Base-by-base conservation (phyloP, 2,888 invertebrate genomes). In the Parnassius smintheus region DNA sequence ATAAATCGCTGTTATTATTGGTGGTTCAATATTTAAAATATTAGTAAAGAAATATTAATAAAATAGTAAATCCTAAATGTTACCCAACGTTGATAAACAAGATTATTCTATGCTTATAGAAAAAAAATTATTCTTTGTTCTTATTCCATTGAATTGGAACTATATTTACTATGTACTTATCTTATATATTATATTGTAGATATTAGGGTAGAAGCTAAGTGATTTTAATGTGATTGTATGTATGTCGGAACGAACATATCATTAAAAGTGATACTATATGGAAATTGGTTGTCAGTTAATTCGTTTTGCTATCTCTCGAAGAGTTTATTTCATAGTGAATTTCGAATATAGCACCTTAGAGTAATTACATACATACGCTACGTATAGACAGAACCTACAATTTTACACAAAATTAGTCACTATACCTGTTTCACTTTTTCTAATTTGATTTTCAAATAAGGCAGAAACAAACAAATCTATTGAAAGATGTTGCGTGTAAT, bases 231-330 rank as follows among this genome's bases (percentile, higher is more conserved):
- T 86, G 84, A 86, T n/a, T n/a, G n/a, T n/a, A n/a, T n/a, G n/a
- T n/a, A n/a, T n/a, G n/a, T n/a, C n/a, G n/a, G n/a, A n/a, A n/a
- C 75, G 68, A 77, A 82, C 85, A 86, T 86, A 86, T 86, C 86
- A 82, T 78, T 81, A 72, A 79, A 78, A 76, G 73, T 83, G 80
- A 85, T 81, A 76, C 68, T 70, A 71, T 76, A 72, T 68, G 70
- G 65, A 68, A 73, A 77, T 75, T 78, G 73, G 70, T 77, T 77
- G 74, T 77, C 45, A 63, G 62, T 73, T 61, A 12, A 73, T 74
- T 73, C 64, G 44, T 50, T 66, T 67, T 65, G 60, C 61, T 61
- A 64, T 59, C 54, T 62, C 59, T 64, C 46, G 35, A 53, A 56
- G 57, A 63, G 25, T 25, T 25, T 0, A 25, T 25, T 25, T 25